These are phyloP conservation scores for Hylaea fasciaria DNA, from an alignment of 2,888 invertebrate genomes.

Conservation along the genomic window DNA sequence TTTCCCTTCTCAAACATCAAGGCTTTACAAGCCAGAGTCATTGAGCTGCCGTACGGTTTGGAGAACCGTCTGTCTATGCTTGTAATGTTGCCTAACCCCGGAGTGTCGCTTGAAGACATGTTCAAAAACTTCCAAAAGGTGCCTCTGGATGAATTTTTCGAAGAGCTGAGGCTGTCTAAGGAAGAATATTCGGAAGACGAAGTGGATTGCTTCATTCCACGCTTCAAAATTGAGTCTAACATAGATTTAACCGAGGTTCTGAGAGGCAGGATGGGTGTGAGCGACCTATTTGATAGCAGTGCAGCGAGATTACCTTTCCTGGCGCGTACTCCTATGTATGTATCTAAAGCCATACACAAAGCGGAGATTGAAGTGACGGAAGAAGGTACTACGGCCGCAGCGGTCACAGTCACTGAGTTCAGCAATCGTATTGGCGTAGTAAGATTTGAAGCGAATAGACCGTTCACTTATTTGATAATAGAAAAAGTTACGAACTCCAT, in stretches of 20 bases:
- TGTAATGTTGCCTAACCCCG: slow-evolving; percentile 86
- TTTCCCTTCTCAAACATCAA: slow-evolving; percentile 85
- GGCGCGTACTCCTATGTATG: slow-evolving; percentile 76
- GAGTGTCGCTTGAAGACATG: slow-evolving; percentile 80
- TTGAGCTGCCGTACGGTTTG: slow-evolving; percentile 89
- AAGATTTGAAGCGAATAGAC: slow-evolving; percentile 86
- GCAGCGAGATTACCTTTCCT: slow-evolving; percentile 72
- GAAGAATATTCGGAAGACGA: slow-evolving; percentile 85
- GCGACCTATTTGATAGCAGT: slow-evolving; percentile 84
- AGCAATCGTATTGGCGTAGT: slow-evolving; percentile 83
- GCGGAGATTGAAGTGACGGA: slow-evolving; percentile 90
- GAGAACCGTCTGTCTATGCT: slow-evolving; percentile 86
- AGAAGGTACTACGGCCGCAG: slow-evolving; percentile 89
- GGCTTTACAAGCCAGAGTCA: slow-evolving; percentile 84
- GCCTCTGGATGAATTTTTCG: slow-evolving; percentile 79
- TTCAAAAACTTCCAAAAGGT: slow-evolving; percentile 77
- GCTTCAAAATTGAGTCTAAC: slow-evolving; percentile 85
- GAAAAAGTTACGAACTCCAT: slow-evolving; percentile 84
- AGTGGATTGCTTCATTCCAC: slow-evolving; percentile 87
- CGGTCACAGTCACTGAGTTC: slow-evolving; percentile 81
- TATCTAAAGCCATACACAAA: slow-evolving; percentile 87
- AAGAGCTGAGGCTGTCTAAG: slow-evolving; percentile 75
- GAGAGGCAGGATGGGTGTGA: slow-evolving; percentile 68
- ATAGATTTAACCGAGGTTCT: slow-evolving; percentile 83
- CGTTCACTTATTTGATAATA: slow-evolving; percentile 88